Percentiles rank a stretch among this genome's conserved stretches.
Evolutionary conservation across 2,888 invertebrate genomes (phyloP).

Genomic region (Pasiphila rectangulata): DNA sequence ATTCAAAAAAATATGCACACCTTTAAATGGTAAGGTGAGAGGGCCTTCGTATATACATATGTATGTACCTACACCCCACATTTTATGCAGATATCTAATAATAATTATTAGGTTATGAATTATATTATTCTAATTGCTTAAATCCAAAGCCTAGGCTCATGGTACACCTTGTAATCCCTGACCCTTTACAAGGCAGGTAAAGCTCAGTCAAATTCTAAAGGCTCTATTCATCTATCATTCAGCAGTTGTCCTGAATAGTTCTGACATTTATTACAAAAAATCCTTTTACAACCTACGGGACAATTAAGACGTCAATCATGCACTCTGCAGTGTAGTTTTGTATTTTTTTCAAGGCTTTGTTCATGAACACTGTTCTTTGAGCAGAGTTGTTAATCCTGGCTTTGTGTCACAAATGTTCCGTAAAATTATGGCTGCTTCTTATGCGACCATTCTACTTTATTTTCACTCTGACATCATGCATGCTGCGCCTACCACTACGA

Average conservation of each 20-base stretch:
- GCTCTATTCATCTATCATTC: slow-evolving; percentile 43
- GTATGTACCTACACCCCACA: slow-evolving; percentile 1
- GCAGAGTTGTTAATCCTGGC: slow-evolving; percentile 39
- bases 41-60: neutral
- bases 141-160: no score
- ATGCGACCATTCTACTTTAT: slow-evolving; percentile 32
- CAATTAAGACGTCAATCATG: slow-evolving; percentile 66
- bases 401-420: slow-evolving; percentile 60
- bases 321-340: slow-evolving; percentile 47
- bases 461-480: slow-evolving; percentile 6
- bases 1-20: no score
- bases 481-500: no score
- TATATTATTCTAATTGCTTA: no score
- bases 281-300: slow-evolving; percentile 40
- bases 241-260: slow-evolving; percentile 42
- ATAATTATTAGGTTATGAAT: no score
- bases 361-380: slow-evolving; percentile 38
- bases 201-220: slow-evolving; percentile 3
- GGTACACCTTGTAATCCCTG: neutral
- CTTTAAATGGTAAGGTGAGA: no score
- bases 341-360: slow-evolving; percentile 41
- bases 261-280: slow-evolving; percentile 47
- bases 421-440: slow-evolving; percentile 61
- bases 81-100: no score
- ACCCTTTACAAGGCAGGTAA: neutral